phyloP scores from a whole-genome alignment of 1,140 invertebrate species.

The Plodia interpunctella region DNA sequence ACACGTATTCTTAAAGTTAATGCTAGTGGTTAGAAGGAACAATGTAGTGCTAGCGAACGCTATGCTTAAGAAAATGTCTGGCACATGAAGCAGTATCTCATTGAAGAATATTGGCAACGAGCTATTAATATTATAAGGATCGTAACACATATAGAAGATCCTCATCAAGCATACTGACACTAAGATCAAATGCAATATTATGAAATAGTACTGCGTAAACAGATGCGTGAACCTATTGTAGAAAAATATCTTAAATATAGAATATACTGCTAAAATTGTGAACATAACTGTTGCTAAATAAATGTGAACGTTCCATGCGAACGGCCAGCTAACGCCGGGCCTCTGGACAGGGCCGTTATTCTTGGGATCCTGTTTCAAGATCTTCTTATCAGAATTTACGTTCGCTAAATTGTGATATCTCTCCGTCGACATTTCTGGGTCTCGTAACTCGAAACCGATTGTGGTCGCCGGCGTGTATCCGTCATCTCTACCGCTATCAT shows the following conservation, averaged over 20 bases:
- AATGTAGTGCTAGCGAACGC: slow-evolving; percentile 91
- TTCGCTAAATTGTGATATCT: slow-evolving; percentile 73
- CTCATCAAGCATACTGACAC: slow-evolving; percentile 88
- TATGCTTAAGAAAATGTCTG: slow-evolving; percentile 89
- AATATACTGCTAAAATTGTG: slow-evolving; percentile 87
- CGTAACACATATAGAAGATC: slow-evolving; percentile 91
- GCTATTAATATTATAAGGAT: slow-evolving; percentile 90
- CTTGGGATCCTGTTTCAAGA: slow-evolving; percentile 61
- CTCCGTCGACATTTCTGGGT: slow-evolving; percentile 73
- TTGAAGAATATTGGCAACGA: slow-evolving; percentile 88
- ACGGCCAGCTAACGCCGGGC: slow-evolving; percentile 81
- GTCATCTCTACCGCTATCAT: slow-evolving; percentile 56
- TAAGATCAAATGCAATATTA: slow-evolving; percentile 88
- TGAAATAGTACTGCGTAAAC: slow-evolving; percentile 89
- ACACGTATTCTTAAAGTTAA: slow-evolving; percentile 81
- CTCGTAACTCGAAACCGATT: slow-evolving; percentile 63
- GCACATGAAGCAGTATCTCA: slow-evolving; percentile 88
- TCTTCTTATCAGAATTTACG: slow-evolving; percentile 71
- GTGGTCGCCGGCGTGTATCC: slow-evolving; percentile 60
- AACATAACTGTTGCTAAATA: slow-evolving; percentile 91
- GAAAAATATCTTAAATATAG: slow-evolving; percentile 87
- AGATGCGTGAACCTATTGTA: slow-evolving; percentile 89
- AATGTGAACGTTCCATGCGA: slow-evolving; percentile 93
- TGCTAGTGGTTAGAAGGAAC: slow-evolving; percentile 86
- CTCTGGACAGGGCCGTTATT: slow-evolving; percentile 53